Evolutionary conservation across 2,888 invertebrate species (phyloP).

Genomic region (Andrena fulva): DNA sequence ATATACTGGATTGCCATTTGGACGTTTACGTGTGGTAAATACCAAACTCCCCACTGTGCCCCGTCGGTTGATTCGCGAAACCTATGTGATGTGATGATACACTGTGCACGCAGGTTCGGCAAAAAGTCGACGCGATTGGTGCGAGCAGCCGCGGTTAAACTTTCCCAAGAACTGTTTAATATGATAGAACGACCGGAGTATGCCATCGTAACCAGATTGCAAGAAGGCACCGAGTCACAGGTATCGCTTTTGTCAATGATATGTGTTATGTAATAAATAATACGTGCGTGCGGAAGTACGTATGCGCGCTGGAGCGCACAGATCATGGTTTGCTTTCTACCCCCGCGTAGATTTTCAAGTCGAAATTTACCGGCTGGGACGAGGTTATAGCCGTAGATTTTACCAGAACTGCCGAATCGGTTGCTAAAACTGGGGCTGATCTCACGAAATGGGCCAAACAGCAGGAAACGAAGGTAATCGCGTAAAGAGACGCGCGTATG

Average conservation of each 20-base stretch:
- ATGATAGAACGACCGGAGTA: slow-evolving; percentile 96
- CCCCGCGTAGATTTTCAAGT: slow-evolving; percentile 93
- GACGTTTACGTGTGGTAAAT: slow-evolving; percentile 97
- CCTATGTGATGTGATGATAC: no score
- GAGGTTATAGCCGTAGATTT: slow-evolving; percentile 99
- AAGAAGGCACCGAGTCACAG: slow-evolving; percentile 96
- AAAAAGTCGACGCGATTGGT: slow-evolving; percentile 98
- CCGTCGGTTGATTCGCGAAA: no score
- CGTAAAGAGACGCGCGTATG: neutral
- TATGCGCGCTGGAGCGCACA: no score
- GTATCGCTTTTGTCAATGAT: slow-evolving; percentile 81
- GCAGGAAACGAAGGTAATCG: slow-evolving; percentile 92
- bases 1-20: slow-evolving; percentile 96
- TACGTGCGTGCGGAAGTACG: no score
- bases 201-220: slow-evolving; percentile 94
- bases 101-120: slow-evolving; percentile 91
- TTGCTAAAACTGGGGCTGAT: slow-evolving; percentile 98
- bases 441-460: slow-evolving; percentile 95
- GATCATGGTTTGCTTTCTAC: neutral
- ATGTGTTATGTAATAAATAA: neutral
- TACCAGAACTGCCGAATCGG: slow-evolving; percentile 98
- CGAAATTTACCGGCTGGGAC: slow-evolving; percentile 99
- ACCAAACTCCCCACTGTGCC: neutral
- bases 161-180: slow-evolving; percentile 97
- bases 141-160: slow-evolving; percentile 97